A percentile compares a stretch with the other conserved stretches of the same genome.
These are phyloP conservation scores for Electrona antarctica DNA, from an alignment of 2,113 vertebrate species.

Conservation along the genomic window DNA sequence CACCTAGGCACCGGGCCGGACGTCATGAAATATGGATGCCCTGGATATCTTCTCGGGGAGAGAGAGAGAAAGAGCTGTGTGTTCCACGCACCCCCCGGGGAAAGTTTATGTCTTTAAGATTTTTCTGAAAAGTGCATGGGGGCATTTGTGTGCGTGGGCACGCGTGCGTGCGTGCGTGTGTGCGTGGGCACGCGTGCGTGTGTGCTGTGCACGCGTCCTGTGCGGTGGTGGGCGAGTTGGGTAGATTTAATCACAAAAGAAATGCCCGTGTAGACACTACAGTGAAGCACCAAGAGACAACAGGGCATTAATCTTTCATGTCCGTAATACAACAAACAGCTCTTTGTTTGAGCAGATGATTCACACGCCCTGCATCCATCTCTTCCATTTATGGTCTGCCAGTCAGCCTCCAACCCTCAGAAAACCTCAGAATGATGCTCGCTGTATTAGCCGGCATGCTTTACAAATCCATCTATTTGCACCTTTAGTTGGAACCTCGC, in stretches of 20 bases:
- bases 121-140: slow-evolving; percentile 26
- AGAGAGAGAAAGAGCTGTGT: slow-evolving; percentile 47
- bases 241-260: slow-evolving; percentile 34
- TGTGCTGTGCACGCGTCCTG: background rate
- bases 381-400: slow-evolving; percentile 23
- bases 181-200: background rate
- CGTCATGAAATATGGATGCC: slow-evolving; percentile 72
- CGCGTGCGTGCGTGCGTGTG: slow-evolving; percentile 43
- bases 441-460: slow-evolving; percentile 43
- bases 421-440: slow-evolving; percentile 19
- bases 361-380: slow-evolving; percentile 21
- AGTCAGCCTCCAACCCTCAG: background rate
- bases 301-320: slow-evolving; percentile 49
- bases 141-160: slow-evolving; percentile 30
- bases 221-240: background rate
- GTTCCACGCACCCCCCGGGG: slow-evolving; percentile 43
- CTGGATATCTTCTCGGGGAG: slow-evolving; percentile 32
- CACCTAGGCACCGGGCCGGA: slow-evolving; percentile 54
- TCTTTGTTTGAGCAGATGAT: slow-evolving; percentile 47
- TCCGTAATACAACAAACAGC: slow-evolving; percentile 38
- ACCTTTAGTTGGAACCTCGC: slow-evolving; percentile 39
- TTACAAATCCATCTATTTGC: slow-evolving; percentile 52
- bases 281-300: slow-evolving; percentile 21
- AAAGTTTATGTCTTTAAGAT: slow-evolving; percentile 59
- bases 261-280: slow-evolving; percentile 26